These are phyloP conservation scores for Rhincodon typus DNA, from an alignment of 2,797 vertebrate species.

Conservation along the genomic window DNA sequence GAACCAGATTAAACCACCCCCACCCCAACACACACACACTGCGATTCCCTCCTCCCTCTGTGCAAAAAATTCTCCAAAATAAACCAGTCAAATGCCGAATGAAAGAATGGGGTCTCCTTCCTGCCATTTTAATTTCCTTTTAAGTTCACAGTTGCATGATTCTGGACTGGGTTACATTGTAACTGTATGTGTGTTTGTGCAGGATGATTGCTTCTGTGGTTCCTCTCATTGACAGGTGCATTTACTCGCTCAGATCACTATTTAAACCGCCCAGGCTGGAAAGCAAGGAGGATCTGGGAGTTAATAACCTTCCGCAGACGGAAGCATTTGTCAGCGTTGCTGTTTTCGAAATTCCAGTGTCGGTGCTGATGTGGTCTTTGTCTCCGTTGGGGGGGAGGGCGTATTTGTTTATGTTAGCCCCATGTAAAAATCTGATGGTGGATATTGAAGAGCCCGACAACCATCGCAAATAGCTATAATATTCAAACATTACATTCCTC, in stretches of 20 bases:
- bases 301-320: background rate
- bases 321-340: background rate
- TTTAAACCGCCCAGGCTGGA: background rate
- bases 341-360: background rate
- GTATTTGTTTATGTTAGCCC: no score
- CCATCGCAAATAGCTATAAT: no score
- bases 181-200: background rate
- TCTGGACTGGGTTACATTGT: background rate
- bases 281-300: background rate
- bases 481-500: no score
- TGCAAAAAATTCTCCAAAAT: background rate
- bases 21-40: no score
- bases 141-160: background rate
- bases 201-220: background rate
- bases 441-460: no score
- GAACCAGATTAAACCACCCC: background rate
- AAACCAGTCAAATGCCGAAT: background rate
- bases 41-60: background rate
- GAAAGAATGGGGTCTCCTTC: background rate
- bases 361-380: no score
- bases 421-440: no score
- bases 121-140: background rate
- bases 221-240: background rate
- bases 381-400: no score
- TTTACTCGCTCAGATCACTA: background rate